A percentile compares a stretch with the other conserved stretches of the same genome.
phyloP scores from a whole-genome alignment of 2,797 vertebrate genomes.

The Lerista edwardsae region DNA sequence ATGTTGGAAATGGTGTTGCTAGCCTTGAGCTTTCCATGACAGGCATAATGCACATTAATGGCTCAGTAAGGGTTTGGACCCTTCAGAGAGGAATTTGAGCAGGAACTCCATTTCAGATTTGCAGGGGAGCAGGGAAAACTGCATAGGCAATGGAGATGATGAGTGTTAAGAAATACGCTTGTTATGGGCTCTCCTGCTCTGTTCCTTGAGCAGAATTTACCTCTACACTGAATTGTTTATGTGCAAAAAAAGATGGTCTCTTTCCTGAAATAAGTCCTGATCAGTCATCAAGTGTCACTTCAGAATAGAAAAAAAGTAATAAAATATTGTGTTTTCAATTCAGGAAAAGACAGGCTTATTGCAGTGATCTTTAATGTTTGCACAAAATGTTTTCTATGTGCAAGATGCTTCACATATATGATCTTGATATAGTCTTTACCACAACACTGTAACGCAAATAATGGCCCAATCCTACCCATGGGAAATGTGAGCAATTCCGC shows the following conservation, averaged over 20 bases:
- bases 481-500: too few species aligned
- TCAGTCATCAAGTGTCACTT: not conserved
- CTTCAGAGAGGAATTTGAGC: conserved; percentile 41
- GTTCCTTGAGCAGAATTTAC: conserved; percentile 11
- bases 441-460: too few species aligned
- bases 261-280: not conserved
- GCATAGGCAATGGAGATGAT: not conserved
- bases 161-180: conserved; percentile 47
- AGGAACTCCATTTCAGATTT: conserved; percentile 49
- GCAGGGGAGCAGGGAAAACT: conserved; percentile 36
- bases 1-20: not conserved
- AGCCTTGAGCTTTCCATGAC: conserved; percentile 17
- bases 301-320: not conserved
- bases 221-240: not conserved
- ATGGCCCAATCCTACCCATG: too few species aligned
- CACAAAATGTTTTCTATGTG: too few species aligned
- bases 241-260: conserved; percentile 2
- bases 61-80: conserved; percentile 24
- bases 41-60: conserved; percentile 13
- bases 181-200: not conserved
- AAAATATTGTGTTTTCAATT: conserved; percentile 5
- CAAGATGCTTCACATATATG: too few species aligned
- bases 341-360: conserved; percentile 17
- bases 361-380: too few species aligned
- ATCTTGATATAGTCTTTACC: too few species aligned